phyloP scores from a whole-genome alignment of 2,797 vertebrate genomes.

The Triplophysa bombifrons region DNA sequence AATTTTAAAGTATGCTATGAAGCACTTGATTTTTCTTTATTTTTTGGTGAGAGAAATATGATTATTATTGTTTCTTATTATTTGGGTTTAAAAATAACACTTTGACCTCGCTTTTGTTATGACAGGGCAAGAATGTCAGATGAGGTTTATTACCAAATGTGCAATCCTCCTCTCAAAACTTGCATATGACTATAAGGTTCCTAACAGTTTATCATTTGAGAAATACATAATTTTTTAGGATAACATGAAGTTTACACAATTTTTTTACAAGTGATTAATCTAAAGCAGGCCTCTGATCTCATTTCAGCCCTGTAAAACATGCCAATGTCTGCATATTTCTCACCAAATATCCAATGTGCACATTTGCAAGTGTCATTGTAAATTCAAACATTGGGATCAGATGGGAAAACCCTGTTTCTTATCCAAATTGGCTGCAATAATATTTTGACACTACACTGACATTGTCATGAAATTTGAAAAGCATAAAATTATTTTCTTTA shows the following conservation, averaged over 20 bases:
- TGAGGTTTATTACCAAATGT: not conserved
- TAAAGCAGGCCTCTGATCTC: slow-evolving; percentile 7
- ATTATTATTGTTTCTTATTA: not conserved
- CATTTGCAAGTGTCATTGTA: not conserved
- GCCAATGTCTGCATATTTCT: slow-evolving; percentile 29
- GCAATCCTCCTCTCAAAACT: not conserved
- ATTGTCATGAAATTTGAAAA: not conserved
- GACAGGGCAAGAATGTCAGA: not conserved
- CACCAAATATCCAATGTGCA: slow-evolving; percentile 22
- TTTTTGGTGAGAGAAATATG: slow-evolving; percentile 22
- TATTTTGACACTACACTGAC: slow-evolving; percentile 16
- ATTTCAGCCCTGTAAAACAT: slow-evolving; percentile 27
- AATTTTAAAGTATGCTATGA: not conserved
- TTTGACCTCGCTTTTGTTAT: slow-evolving; percentile 19
- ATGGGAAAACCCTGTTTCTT: slow-evolving; percentile 9
- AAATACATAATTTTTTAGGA: not conserved
- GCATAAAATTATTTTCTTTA: slow-evolving; percentile 9
- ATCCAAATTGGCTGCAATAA: slow-evolving; percentile 8
- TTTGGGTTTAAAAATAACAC: slow-evolving; percentile 17
- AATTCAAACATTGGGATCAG: slow-evolving; percentile 8
- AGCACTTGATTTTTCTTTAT: not conserved
- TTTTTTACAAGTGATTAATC: slow-evolving; percentile 16
- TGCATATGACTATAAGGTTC: not conserved
- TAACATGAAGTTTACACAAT: not conserved
- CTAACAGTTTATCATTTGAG: not conserved